Conservation (phyloP, 2,888 invertebrate species). For the Bellardia bayeri region DNA sequence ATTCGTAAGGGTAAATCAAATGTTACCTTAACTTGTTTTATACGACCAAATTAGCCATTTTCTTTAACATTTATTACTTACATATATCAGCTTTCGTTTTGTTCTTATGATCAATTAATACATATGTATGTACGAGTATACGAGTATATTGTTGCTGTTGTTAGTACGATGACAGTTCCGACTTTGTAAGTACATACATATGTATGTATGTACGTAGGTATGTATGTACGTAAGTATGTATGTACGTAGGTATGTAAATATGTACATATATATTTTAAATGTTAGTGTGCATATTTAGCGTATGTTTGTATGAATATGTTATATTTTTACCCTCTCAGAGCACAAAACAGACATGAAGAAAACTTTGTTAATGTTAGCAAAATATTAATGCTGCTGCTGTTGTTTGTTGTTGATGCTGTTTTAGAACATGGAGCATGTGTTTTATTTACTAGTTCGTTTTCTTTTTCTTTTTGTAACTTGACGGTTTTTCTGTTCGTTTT, state of each 20-base stretch:
- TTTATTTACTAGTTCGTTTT: constrained; percentile 45
- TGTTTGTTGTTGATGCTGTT: constrained; percentile 59
- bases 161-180: constrained; percentile 19
- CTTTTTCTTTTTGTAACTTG: constrained; percentile 44
- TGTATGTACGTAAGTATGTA: no score
- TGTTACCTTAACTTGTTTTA: not conserved
- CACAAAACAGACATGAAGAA: constrained; percentile 4
- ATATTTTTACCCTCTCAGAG: constrained; percentile 17
- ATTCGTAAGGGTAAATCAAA: not conserved
- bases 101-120: constrained; percentile 24
- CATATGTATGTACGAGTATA: no score
- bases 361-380: constrained; percentile 23
- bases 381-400: constrained; percentile 42
- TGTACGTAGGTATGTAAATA: no score
- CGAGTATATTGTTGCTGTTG: not conserved
- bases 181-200: not conserved
- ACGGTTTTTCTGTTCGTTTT: constrained; percentile 44
- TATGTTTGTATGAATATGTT: not conserved
- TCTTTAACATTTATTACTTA: not conserved
- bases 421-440: constrained; percentile 59
- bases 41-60: not conserved
- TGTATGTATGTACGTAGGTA: no score
- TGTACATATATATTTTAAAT: no score
- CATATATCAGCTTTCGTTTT: constrained; percentile 9
- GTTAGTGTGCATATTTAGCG: not conserved